Conservation (phyloP, 2,113 vertebrate species). For the Sterrhoptilus dennistouni region DNA sequence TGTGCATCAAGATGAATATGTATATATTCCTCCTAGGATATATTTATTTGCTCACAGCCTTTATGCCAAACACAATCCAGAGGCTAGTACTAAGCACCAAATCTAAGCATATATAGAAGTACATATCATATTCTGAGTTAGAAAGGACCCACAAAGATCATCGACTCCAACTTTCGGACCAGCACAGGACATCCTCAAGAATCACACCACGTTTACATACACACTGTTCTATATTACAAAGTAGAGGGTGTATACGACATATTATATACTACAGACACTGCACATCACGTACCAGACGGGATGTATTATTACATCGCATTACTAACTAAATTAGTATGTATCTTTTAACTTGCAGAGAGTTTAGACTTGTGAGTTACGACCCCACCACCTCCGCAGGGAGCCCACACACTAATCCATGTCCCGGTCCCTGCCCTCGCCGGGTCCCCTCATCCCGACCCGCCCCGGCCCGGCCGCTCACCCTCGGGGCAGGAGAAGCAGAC, state of each 20-base stretch:
- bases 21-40: neutral
- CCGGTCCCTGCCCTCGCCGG: too few relatives aligned
- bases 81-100: neutral
- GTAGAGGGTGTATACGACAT: rapidly evolving
- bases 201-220: neutral
- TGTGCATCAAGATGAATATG: neutral
- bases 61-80: neutral
- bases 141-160: neutral
- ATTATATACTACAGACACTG: rapidly evolving
- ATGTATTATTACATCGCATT: rapidly evolving
- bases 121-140: neutral
- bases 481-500: constrained; percentile 62
- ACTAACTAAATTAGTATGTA: rapidly evolving
- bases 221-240: rapidly evolving
- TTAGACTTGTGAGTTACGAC: neutral
- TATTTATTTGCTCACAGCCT: neutral
- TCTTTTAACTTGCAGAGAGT: neutral
- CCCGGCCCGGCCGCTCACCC: neutral
- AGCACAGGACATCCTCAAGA: neutral
- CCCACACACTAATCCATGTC: rapidly evolving
- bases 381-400: rapidly evolving
- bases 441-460: rapidly evolving
- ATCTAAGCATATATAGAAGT: neutral
- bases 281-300: rapidly evolving
- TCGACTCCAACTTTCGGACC: neutral